A percentile compares a stretch with the other conserved stretches of the same genome.
Conservation (phyloP, 1,140 invertebrate genomes). For the Euwallacea fornicatus region DNA sequence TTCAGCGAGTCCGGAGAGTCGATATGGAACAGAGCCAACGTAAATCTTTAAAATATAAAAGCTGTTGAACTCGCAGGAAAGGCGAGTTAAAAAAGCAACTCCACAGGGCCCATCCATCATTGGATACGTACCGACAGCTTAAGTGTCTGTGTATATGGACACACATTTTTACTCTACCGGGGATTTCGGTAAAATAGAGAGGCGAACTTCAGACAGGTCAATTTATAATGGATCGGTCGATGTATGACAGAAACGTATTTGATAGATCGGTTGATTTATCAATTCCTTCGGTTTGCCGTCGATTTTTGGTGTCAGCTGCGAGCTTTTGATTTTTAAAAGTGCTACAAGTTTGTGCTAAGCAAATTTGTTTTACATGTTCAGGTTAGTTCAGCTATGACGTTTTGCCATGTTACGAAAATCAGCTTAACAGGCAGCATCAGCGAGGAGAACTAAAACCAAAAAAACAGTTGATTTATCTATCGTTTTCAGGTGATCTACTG, state of each 20-base stretch:
- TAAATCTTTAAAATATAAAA: slow-evolving; percentile 30
- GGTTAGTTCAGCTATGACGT: too few relatives aligned
- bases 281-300: not conserved
- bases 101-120: slow-evolving; percentile 30
- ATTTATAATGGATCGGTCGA: slow-evolving; percentile 30
- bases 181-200: slow-evolving; percentile 29
- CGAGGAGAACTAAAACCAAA: too few relatives aligned
- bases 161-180: slow-evolving; percentile 30
- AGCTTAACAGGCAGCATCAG: too few relatives aligned
- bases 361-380: too few relatives aligned
- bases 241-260: slow-evolving; percentile 16
- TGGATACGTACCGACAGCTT: slow-evolving; percentile 34
- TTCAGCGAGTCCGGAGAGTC: too few relatives aligned
- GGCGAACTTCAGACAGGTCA: slow-evolving; percentile 19
- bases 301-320: too few relatives aligned
- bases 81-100: slow-evolving; percentile 25
- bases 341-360: too few relatives aligned
- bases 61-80: slow-evolving; percentile 10
- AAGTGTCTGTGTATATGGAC: slow-evolving; percentile 38
- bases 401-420: too few relatives aligned
- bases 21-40: not conserved
- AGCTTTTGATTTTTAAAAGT: too few relatives aligned
- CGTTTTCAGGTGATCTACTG: too few relatives aligned
- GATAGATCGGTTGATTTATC: slow-evolving; percentile 29
- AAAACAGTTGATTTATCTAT: too few relatives aligned